These are phyloP conservation scores for Pao palembangensis DNA, from an alignment of 2,113 vertebrate species.

Conservation along the genomic window DNA sequence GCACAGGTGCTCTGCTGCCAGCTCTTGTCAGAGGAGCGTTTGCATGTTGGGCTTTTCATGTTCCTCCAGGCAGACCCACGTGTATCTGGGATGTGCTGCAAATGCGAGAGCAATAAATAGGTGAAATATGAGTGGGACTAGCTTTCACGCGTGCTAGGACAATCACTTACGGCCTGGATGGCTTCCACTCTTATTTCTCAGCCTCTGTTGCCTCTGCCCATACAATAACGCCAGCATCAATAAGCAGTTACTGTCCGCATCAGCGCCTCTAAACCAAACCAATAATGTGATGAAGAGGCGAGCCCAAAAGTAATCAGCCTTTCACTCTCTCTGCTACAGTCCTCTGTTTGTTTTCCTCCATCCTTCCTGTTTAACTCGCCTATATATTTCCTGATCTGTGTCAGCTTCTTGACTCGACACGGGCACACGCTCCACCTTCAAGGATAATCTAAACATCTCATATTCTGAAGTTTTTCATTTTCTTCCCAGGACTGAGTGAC, in stretches of 20 bases:
- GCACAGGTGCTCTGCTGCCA: conserved; percentile 25
- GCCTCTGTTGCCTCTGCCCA: conserved; percentile 41
- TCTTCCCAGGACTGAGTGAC: conserved; percentile 24
- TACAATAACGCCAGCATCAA: conserved; percentile 52
- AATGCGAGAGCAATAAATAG: conserved; percentile 41
- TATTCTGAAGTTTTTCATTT: conserved; percentile 45
- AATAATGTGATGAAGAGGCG: conserved; percentile 61
- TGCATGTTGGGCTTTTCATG: conserved; percentile 37
- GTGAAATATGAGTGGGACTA: conserved; percentile 57
- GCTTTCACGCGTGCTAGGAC: conserved; percentile 35
- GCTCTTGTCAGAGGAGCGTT: conserved; percentile 40
- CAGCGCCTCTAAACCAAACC: conserved; percentile 45
- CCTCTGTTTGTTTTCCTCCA: conserved; percentile 41
- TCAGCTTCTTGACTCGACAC: conserved; percentile 24
- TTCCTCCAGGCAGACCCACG: conserved; percentile 53
- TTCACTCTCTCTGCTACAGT: conserved; percentile 16
- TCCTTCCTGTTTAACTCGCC: conserved; percentile 32
- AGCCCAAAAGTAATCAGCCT: conserved; percentile 61
- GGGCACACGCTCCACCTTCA: conserved; percentile 13
- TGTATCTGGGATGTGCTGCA: conserved; percentile 36
- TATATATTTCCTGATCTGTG: conserved; percentile 20
- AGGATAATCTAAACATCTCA: conserved; percentile 27
- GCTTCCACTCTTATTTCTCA: conserved; percentile 43
- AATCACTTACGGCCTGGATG: conserved; percentile 55
- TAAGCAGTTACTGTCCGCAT: conserved; percentile 61